phyloP scores from a whole-genome alignment of 2,797 vertebrate species.

The Myotis pilosus region DNA sequence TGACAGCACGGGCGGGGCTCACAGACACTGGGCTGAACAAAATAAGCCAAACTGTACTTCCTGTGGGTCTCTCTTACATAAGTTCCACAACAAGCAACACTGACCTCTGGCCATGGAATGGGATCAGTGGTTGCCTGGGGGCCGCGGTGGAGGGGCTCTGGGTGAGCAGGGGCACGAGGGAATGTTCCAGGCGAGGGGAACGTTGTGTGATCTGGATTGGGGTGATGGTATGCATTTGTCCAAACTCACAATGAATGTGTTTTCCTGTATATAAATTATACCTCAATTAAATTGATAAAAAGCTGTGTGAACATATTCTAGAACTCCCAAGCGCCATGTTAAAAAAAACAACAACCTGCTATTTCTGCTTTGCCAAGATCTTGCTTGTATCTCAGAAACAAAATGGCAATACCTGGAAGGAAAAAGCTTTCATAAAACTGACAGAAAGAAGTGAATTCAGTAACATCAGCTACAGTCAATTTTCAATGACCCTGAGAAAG shows the following conservation, averaged over 20 bases:
- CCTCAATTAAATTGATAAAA: constrained; percentile 56
- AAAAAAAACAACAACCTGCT: background rate
- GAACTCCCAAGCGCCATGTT: constrained; percentile 28
- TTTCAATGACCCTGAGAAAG: background rate
- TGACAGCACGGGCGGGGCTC: background rate
- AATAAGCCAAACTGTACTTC: background rate
- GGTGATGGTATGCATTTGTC: background rate
- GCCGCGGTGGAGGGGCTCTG: accelerated
- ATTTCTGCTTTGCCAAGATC: constrained; percentile 40
- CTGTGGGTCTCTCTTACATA: background rate
- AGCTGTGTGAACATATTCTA: constrained; percentile 44
- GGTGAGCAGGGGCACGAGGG: background rate
- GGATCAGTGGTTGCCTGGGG: background rate
- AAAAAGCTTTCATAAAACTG: constrained; percentile 36
- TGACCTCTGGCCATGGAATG: background rate
- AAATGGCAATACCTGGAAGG: constrained; percentile 47
- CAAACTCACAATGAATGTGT: constrained; percentile 6
- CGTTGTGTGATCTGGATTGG: background rate
- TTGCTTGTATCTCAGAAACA: constrained; percentile 32
- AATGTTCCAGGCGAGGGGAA: background rate
- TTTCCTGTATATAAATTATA: constrained; percentile 56
- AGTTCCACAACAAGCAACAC: background rate
- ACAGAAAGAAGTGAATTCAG: background rate
- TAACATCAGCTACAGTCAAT: background rate
- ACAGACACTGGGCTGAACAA: background rate